Percentiles rank a stretch among this genome's conserved stretches.
Evolutionary conservation across 2,888 invertebrate genomes (phyloP).

Genomic region (Drosophila subquinaria): DNA sequence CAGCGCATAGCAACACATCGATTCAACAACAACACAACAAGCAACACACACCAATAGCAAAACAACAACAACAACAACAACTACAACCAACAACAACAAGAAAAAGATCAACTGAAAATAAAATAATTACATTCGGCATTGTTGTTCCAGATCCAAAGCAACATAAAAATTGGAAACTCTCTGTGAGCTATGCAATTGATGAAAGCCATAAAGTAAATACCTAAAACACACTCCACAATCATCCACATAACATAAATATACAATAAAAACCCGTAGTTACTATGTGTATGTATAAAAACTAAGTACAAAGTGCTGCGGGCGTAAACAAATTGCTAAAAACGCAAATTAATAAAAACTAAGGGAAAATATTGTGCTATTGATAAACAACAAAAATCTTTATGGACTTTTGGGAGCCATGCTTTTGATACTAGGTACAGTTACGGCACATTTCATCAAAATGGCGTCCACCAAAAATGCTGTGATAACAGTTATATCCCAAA

Average conservation of each 20-base stretch:
- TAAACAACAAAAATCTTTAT: conserved; percentile 12
- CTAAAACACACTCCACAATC: conserved; percentile 35
- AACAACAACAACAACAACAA: conserved; percentile 34
- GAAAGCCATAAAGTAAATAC: conserved; percentile 65
- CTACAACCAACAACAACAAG: conserved; percentile 33
- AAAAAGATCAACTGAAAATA: conserved; percentile 46
- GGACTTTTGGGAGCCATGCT: conserved; percentile 1
- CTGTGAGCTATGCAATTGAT: conserved; percentile 43
- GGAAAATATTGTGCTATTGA: conserved; percentile 5
- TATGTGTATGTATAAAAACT: not conserved
- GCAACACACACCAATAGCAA: no score
- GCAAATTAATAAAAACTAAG: conserved; percentile 36
- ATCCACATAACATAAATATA: not conserved
- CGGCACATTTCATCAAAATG: not conserved
- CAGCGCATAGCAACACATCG: conserved; percentile 66
- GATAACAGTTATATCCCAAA: not conserved
- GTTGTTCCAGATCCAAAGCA: conserved; percentile 7
- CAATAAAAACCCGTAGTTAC: conserved; percentile 1
- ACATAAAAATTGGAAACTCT: conserved; percentile 3
- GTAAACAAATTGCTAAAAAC: conserved; percentile 27
- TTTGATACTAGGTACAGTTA: not conserved
- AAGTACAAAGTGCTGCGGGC: conserved; percentile 24
- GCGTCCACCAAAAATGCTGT: not conserved
- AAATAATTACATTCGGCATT: conserved; percentile 38
- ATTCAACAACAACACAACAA: no score